Evolutionary conservation across 2,113 vertebrate genomes (phyloP), one percentile per base, ranked within the genome.

Genomic region (Anoplopoma fimbria): DNA sequence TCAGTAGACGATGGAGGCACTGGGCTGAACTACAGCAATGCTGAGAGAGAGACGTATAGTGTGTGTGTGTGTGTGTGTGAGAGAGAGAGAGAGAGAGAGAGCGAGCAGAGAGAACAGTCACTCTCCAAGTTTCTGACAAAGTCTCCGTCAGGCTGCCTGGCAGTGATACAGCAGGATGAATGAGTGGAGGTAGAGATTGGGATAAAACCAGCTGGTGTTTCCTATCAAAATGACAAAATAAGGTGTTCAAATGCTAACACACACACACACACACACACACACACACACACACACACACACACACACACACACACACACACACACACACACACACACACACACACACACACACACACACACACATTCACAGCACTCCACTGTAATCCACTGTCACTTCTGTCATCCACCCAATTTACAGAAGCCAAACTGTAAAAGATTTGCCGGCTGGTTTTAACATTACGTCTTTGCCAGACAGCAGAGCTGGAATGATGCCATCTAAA

Each of bases 91-190:
- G 55, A 61, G 71, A 42, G 71, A 19, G 49, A 47, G 49, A 63
- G 31, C 34, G 31, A 45, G 63, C n/a, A 14, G 31, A 8, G 31
- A 60, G 64, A 72, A 70, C 29, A 57, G 55, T 3, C 68, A 25
- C 69, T 68, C 65, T 72, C 21, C 72, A 65, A 86, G 75, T 65
- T 89, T 88, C 87, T 88, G 90, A 93, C 86, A 87, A 87, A 86
- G 90, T 85, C 87, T 78, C 79, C 82, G 86, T 86, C 79, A 87
- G 86, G 79, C 83, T 63, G 81, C 75, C 75, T 83, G 1, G 23
- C n/a, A 4, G 84, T 71, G 81, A 78, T 71, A 55, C 12, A 75
- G 73, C 63, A n/a, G 73, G 21, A 79, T 33, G 73, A 87, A 79
- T 49, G 29, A 34, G 40, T 23, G 42, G 6, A 42, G 77, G 62